Conservation (phyloP, 2,113 vertebrate species). For the Sula dactylatra region DNA sequence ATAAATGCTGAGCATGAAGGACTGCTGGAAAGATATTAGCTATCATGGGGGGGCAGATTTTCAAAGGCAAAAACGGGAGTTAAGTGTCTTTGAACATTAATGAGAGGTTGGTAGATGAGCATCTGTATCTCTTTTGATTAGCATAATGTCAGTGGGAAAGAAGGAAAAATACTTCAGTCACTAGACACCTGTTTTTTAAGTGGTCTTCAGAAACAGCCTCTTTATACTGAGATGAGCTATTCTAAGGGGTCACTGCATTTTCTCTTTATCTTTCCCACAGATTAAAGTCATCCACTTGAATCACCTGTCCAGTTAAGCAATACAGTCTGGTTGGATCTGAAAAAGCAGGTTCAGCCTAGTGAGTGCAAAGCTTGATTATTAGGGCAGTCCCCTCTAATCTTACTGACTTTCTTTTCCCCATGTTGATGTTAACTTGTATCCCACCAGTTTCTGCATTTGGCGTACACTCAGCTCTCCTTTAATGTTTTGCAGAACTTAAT, state of each 20-base stretch:
- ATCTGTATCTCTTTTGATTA: not conserved
- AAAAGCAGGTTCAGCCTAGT: not conserved
- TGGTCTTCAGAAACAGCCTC: not conserved
- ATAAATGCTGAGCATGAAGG: not conserved
- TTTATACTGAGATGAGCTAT: not conserved
- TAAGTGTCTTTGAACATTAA: not conserved
- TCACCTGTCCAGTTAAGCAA: not conserved
- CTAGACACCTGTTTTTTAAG: not conserved
- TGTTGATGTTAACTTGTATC: not conserved
- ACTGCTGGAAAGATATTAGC: not conserved
- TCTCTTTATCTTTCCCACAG: not conserved
- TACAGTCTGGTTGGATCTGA: not conserved
- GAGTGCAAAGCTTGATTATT: not conserved
- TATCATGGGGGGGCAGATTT: not conserved
- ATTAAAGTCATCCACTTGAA: not conserved
- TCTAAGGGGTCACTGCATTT: not conserved
- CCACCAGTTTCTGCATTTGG: not conserved
- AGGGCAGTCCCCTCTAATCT: not conserved
- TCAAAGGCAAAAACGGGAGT: not conserved
- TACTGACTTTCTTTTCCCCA: not conserved
- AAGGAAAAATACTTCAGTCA: not conserved
- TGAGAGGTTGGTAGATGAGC: not conserved
- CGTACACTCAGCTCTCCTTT: not conserved
- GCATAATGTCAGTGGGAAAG: not conserved
- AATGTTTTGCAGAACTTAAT: not conserved